Conservation (phyloP, 2,888 invertebrate genomes). For the Calameuta idolon region DNA sequence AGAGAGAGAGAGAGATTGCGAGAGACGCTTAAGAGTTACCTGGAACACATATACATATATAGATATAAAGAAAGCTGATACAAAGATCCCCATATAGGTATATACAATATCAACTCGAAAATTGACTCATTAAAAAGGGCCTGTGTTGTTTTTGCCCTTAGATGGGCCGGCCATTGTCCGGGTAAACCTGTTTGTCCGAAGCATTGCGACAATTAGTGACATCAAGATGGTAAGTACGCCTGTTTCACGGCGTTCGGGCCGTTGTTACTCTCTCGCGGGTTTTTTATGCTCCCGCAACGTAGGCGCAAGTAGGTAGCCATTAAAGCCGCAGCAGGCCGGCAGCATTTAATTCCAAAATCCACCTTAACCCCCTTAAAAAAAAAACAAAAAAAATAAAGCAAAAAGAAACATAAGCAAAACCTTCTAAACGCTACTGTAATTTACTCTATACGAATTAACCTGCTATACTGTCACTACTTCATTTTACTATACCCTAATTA, state of each 20-base stretch:
- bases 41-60: neutral
- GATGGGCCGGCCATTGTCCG: slow-evolving; percentile 97
- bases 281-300: slow-evolving; percentile 45
- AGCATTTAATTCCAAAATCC: too few relatives aligned
- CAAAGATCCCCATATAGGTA: slow-evolving; percentile 25
- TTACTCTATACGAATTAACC: too few relatives aligned
- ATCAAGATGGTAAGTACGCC: slow-evolving; percentile 96
- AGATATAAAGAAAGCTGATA: slow-evolving; percentile 8
- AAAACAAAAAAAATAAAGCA: too few relatives aligned
- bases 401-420: slow-evolving; percentile 14
- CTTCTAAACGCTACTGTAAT: slow-evolving; percentile 9
- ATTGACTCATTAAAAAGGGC: slow-evolving; percentile 57
- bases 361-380: too few relatives aligned
- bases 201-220: slow-evolving; percentile 98
- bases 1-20: neutral
- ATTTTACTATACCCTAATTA: too few relatives aligned
- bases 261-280: slow-evolving; percentile 26
- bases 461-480: too few relatives aligned
- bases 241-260: slow-evolving; percentile 34
- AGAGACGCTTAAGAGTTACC: neutral
- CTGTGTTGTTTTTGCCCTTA: slow-evolving; percentile 69
- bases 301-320: slow-evolving; percentile 54
- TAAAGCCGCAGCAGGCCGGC: slow-evolving; percentile 22
- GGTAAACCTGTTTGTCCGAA: slow-evolving; percentile 98
- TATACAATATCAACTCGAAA: slow-evolving; percentile 24